Conservation (phyloP, 1,140 invertebrate genomes). For the Drosophila arizonae region DNA sequence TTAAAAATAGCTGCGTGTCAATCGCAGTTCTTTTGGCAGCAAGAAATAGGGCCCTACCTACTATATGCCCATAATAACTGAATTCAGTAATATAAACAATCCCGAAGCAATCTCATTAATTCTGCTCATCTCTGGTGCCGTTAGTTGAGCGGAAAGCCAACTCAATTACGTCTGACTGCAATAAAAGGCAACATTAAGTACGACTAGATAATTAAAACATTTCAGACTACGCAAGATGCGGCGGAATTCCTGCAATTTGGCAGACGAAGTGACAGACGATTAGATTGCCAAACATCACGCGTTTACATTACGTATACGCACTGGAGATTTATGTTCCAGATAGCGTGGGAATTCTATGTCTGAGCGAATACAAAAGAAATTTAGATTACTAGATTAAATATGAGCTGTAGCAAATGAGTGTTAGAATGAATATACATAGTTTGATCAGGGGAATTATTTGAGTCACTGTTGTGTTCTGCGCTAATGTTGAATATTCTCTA, state of each 20-base stretch:
- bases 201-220: constrained; percentile 44
- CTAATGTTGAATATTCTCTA: too few relatives aligned
- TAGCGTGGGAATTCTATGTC: not conserved
- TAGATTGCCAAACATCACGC: not conserved
- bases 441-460: too few relatives aligned
- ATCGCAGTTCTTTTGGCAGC: not conserved
- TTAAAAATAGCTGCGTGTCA: not conserved
- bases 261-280: constrained; percentile 13
- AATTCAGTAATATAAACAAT: not conserved
- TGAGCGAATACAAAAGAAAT: not conserved
- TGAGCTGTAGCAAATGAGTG: too few relatives aligned
- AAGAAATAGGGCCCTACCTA: not conserved
- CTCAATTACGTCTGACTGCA: constrained; percentile 30
- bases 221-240: not conserved
- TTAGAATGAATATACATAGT: too few relatives aligned
- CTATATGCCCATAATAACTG: not conserved
- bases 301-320: not conserved
- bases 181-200: constrained; percentile 38
- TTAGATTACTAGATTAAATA: too few relatives aligned
- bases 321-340: not conserved
- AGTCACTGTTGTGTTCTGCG: too few relatives aligned
- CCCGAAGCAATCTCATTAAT: not conserved
- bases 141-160: constrained; percentile 26
- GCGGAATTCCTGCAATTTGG: constrained; percentile 1
- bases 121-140: not conserved